Conservation (phyloP, 2,888 invertebrate species). For the Orchestes rusci region DNA sequence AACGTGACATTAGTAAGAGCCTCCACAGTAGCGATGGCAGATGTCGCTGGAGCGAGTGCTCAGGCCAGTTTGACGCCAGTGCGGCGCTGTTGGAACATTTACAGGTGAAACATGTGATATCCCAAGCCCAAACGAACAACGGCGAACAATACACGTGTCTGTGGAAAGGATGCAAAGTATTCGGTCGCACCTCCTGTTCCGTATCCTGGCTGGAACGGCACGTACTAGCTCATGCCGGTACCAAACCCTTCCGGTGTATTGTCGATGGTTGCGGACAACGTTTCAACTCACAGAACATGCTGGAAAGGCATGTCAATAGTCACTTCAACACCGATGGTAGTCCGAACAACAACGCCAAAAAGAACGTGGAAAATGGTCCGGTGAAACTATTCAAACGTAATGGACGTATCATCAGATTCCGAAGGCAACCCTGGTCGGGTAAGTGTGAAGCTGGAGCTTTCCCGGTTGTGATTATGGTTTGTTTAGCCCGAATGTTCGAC, state of each 20-base stretch:
- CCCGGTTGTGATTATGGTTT: too few species aligned
- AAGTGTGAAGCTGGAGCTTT: too few species aligned
- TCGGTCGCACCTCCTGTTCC: constrained; percentile 85
- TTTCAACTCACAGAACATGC: constrained; percentile 76
- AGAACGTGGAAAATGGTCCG: constrained; percentile 67
- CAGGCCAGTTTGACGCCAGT: constrained; percentile 68
- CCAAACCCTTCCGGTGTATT: constrained; percentile 92
- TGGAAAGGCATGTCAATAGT: constrained; percentile 89
- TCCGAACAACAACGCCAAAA: constrained; percentile 53
- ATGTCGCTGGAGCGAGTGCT: constrained; percentile 81
- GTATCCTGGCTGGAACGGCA: constrained; percentile 91
- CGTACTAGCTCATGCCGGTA: constrained; percentile 82
- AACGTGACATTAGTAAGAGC: constrained; percentile 36
- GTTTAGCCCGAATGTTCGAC: constrained; percentile 86
- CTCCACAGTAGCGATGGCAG: constrained; percentile 42
- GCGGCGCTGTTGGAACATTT: constrained; percentile 80
- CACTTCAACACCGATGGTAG: constrained; percentile 71
- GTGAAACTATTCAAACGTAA: constrained; percentile 76
- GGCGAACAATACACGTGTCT: constrained; percentile 86
- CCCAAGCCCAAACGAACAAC: constrained; percentile 56
- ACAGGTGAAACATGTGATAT: constrained; percentile 80
- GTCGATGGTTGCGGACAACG: constrained; percentile 87
- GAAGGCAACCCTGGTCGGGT: constrained; percentile 88
- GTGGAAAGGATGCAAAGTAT: constrained; percentile 93
- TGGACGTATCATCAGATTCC: constrained; percentile 79